These are phyloP conservation scores for Dendrolimus pini DNA, from an alignment of 2,888 invertebrate genomes.

Conservation along the genomic window DNA sequence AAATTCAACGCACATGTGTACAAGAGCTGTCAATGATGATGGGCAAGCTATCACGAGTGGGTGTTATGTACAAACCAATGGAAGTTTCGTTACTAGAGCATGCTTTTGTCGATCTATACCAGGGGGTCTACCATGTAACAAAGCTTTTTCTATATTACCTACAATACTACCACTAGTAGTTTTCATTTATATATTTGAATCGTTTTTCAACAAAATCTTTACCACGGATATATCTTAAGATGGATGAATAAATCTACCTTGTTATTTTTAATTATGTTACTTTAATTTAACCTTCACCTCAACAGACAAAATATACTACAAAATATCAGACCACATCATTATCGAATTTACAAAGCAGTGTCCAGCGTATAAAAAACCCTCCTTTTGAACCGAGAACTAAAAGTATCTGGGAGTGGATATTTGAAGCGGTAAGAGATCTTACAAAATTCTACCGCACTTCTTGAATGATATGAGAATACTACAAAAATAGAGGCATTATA, in stretches of 20 bases:
- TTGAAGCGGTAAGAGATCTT: too few species aligned
- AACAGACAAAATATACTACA: too few species aligned
- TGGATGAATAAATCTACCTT: not conserved
- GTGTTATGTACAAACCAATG: slow-evolving; percentile 72
- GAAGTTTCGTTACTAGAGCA: slow-evolving; percentile 49
- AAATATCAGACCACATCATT: too few species aligned
- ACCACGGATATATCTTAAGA: not conserved
- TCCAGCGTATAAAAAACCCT: too few species aligned
- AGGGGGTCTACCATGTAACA: slow-evolving; percentile 55
- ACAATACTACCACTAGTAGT: not conserved
- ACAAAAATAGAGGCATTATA: too few species aligned
- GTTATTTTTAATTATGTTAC: too few species aligned
- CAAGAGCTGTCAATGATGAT: slow-evolving; percentile 71
- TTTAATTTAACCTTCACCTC: too few species aligned
- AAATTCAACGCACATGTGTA: slow-evolving; percentile 83
- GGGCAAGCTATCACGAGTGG: slow-evolving; percentile 71
- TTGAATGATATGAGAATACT: too few species aligned
- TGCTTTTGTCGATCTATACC: slow-evolving; percentile 57
- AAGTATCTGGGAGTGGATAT: too few species aligned
- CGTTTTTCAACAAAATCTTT: not conserved
- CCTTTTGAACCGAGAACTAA: too few species aligned
- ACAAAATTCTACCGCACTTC: too few species aligned
- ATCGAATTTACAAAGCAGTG: too few species aligned
- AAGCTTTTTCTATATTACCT: slow-evolving; percentile 11
- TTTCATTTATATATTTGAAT: not conserved